Evolutionary conservation across 2,888 invertebrate genomes (phyloP), one percentile per base, ranked within the genome.

Genomic region (Trissolcus brochymenae): DNA sequence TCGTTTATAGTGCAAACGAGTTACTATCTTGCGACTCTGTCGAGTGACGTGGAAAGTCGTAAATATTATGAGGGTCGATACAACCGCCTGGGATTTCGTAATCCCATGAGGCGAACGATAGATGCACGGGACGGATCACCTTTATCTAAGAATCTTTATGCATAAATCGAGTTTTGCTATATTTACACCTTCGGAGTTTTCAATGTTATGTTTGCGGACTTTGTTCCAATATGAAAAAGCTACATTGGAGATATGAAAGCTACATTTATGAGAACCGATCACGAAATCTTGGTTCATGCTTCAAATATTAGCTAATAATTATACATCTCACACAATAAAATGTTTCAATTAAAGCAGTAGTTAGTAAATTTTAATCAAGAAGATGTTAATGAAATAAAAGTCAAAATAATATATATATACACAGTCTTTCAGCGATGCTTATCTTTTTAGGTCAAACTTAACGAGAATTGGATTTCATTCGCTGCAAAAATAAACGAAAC

Each of bases 31-130:
- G 76, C 76, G 61, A 76, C 78, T 79, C 78, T 65, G 78, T 81
- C 81, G 82, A 78, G 81, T 79, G 79, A 79, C 82, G 82, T 83
- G 80, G 81, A 79, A 79, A 81, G 82, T 85, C 85, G 85, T 86
- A 86, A 86, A 86, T 86, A 86, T 86, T 86, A 86, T 84, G 86
- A 84, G 86, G 85, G 86, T 85, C 84, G 86, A 86, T 86, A 86
- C 84, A 85, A 84, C 85, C 85, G 86, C 86, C 85, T 83, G 86
- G 86, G 86, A 86, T 82, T 86, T 86, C 80, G 81, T 81, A 68
- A 80, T 81, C 84, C 83, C 84, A 65, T 66, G 82, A 81, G 83
- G 76, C 59, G 56, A 56, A 13, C 51, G 66, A 64, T 76, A 76
- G 71, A 72, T n/a, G n/a, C 66, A 67, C 66, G 78, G 62, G 53